Base-by-base conservation (phyloP, 2,888 invertebrate genomes). In the Nezara viridula region DNA sequence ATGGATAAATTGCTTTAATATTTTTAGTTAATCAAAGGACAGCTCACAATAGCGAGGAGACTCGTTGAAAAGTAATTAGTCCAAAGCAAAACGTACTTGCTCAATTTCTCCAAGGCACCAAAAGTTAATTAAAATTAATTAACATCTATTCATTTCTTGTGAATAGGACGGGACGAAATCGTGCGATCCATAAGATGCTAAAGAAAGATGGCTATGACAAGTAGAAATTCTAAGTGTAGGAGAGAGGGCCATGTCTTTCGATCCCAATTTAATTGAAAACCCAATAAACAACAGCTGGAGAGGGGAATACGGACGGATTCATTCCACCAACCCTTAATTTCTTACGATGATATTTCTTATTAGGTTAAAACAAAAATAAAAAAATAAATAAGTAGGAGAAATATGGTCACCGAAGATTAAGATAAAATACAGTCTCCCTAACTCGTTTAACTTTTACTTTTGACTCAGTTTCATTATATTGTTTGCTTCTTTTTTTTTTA, bases 101-200 rank as follows among this genome's bases (percentile, higher is more conserved):
- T 81, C 81, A 81, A 81, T 81, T 81, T 2, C n/a, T n/a, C n/a
- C 9, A 12, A 24, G 24, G 81, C 40, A n/a, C 44, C 81, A n/a
- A 81, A 47, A 81, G 81, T 81, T 81, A 81, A 81, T 81, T 81
- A 81, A 81, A 81, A 44, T 81, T 81, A 81, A 81, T 81, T 81
- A 81, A 81, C 81, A 81, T 81, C 81, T 81, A 81, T 81, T 81
- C 81, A 81, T 81, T 81, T 44, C 81, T 81, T 81, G 81, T 81
- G 81, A 81, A 81, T 81, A 5, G 81, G 21, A 21, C 10, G 40
- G 44, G 81, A 12, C 44, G 4, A 81, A 81, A 81, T 44, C 44
- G 81, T 44, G 44, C 12, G 81, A 81, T 73, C 66, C 66, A 73
- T 73, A 73, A 81, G 81, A 81, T 81, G 40, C 81, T 81, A 60